Percentiles rank a stretch among this genome's conserved stretches.
Evolutionary conservation across 1,140 invertebrate genomes (phyloP).

Genomic region (Bombus ignitus): DNA sequence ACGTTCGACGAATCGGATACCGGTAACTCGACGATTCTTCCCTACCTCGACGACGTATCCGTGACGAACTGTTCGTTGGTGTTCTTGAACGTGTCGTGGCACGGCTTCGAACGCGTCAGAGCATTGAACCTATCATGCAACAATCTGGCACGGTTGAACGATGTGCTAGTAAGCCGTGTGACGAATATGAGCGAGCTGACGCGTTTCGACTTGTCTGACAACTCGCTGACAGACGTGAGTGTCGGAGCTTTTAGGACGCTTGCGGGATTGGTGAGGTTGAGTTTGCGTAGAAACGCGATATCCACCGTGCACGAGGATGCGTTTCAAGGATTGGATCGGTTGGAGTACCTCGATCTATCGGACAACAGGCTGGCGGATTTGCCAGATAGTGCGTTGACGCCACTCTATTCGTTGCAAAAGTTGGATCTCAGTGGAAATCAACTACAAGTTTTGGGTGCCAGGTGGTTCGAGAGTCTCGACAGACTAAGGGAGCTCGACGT

Average conservation of each 20-base stretch:
- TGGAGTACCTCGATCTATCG: constrained; percentile 85
- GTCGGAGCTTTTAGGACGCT: constrained; percentile 73
- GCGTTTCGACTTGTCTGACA: constrained; percentile 85
- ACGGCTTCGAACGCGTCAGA: constrained; percentile 78
- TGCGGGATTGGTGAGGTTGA: constrained; percentile 80
- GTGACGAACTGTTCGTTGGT: constrained; percentile 74
- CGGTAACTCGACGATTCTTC: constrained; percentile 37
- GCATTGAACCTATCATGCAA: constrained; percentile 83
- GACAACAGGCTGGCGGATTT: constrained; percentile 86
- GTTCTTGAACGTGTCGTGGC: constrained; percentile 77
- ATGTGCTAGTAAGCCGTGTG: constrained; percentile 55
- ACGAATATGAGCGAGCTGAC: constrained; percentile 71
- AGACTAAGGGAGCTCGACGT: constrained; percentile 91
- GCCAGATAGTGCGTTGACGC: constrained; percentile 83
- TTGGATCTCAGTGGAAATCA: constrained; percentile 89
- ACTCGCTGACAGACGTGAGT: constrained; percentile 72
- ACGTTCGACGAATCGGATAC: neutral
- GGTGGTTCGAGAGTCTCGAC: constrained; percentile 86
- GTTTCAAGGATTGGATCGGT: constrained; percentile 79
- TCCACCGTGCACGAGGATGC: constrained; percentile 81
- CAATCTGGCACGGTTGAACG: constrained; percentile 76
- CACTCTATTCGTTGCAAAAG: constrained; percentile 86
- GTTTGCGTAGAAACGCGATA: constrained; percentile 84
- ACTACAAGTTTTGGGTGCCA: constrained; percentile 83
- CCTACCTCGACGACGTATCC: constrained; percentile 66